phyloP scores from a whole-genome alignment of 2,888 invertebrate genomes.

The Drosophila infuscata region DNA sequence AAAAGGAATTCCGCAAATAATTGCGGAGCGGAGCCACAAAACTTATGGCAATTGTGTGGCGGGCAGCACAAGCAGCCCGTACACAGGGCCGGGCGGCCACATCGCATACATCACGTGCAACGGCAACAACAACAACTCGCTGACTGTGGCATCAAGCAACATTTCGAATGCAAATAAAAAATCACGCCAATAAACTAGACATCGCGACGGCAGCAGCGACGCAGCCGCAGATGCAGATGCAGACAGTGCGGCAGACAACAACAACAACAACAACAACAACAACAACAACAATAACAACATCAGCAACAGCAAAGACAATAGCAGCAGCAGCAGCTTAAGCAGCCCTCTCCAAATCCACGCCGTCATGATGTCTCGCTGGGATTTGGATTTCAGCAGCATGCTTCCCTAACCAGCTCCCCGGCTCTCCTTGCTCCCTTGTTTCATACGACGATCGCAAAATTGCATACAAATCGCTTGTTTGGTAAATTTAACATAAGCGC shows the following conservation, averaged over 20 bases:
- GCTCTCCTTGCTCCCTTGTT: background rate
- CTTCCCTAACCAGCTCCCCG: background rate
- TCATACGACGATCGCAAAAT: constrained; percentile 58
- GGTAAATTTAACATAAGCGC: constrained; percentile 80
- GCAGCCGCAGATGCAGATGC: constrained; percentile 27
- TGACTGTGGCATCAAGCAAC: constrained; percentile 39
- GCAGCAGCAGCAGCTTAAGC: constrained; percentile 30
- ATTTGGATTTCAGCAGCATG: constrained; percentile 69
- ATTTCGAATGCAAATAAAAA: constrained; percentile 83
- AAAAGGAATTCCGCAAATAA: constrained; percentile 82
- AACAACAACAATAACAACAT: constrained; percentile 50
- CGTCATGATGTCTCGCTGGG: constrained; percentile 84
- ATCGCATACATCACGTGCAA: constrained; percentile 78
- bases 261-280: constrained; percentile 47
- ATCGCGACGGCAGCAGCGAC: constrained; percentile 70
- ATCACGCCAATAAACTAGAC: constrained; percentile 84
- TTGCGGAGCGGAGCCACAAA: constrained; percentile 71
- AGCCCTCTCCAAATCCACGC: constrained; percentile 62
- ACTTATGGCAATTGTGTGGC: constrained; percentile 79
- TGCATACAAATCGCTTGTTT: constrained; percentile 83
- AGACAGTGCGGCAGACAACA: constrained; percentile 40
- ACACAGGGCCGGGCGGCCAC: constrained; percentile 40
- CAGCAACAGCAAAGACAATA: constrained; percentile 26
- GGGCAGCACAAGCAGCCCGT: constrained; percentile 28
- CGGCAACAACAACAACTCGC: constrained; percentile 32